Base-by-base conservation (phyloP, 2,113 vertebrate species). In the Gambusia holbrooki region DNA sequence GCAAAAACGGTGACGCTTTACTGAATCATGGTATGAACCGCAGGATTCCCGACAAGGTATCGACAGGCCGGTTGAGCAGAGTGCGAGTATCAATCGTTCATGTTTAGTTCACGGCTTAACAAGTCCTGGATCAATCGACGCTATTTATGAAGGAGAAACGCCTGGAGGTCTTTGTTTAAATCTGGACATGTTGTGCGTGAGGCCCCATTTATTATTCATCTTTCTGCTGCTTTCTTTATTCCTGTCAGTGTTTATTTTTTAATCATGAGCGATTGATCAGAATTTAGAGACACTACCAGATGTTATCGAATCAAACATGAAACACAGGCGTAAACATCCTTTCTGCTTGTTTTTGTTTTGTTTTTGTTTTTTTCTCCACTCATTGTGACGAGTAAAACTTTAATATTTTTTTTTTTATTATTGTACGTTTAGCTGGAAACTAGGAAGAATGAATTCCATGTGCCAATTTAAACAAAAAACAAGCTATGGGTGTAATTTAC, bases 401-500 rank as follows among this genome's bases (percentile, higher is more conserved):
- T 73, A 45, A 67, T 45, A 45, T 42, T 25, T 58, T 25, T 82
- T 89, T 77, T 83, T 64, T 76, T 86, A 86, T 83, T 86, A 87
- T 89, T 94, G 92, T 94, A 92, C 85, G 93, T 89, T 92, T 86
- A 85, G 77, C 86, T 84, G 81, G 79, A 76, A 82, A 87, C 83
- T 68, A 84, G 82, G 84, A 78, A 78, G 83, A 89, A 81, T 91
- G 54, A 91, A 88, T 85, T 86, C 85, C 86, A 87, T 87, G 90
- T 93, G 93, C 91, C 91, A 93, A 84, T 81, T 87, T 74, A 82
- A 1, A 37, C 3, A 11, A 37, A 81, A 92, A 83, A 90, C 62
- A 0, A 74, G 76, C 81, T 85, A 80, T 82, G 86, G 87, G 83
- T 90, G 82, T 94, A 93, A 95, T 94, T 95, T 95, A 94, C 94